Evolutionary conservation across 1,140 invertebrate species (phyloP).

Genomic region (Bradysia coprophila): DNA sequence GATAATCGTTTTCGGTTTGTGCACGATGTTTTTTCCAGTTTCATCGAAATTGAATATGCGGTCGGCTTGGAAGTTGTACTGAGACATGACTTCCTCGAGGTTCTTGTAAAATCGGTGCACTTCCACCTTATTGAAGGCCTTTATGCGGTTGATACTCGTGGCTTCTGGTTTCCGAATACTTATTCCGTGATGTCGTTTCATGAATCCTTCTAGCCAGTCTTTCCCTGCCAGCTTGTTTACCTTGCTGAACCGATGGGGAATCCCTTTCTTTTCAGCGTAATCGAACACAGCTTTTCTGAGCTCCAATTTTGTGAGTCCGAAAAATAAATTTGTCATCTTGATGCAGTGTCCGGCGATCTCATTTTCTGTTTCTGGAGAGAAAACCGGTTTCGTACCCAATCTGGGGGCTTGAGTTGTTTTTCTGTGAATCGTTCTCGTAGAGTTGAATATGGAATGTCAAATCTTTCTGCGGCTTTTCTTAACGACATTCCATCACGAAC

Average conservation of each 20-base stretch:
- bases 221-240: background rate
- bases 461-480: no score
- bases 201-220: background rate
- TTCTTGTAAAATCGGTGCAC: background rate
- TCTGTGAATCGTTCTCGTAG: no score
- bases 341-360: no score
- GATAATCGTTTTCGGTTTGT: background rate
- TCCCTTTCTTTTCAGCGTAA: background rate
- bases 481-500: no score
- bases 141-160: background rate
- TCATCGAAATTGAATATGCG: background rate
- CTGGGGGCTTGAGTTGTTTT: no score
- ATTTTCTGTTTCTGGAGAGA: no score
- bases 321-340: no score
- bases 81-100: background rate
- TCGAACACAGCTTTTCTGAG: no score
- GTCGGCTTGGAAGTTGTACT: background rate
- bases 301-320: no score
- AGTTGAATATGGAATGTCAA: no score
- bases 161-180: background rate
- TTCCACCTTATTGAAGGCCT: background rate
- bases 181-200: background rate
- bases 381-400: no score
- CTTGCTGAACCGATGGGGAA: background rate
- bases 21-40: background rate